A percentile compares a stretch with the other conserved stretches of the same genome.
Evolutionary conservation across 2,888 invertebrate species (phyloP).

Genomic region (Seira musarum): DNA sequence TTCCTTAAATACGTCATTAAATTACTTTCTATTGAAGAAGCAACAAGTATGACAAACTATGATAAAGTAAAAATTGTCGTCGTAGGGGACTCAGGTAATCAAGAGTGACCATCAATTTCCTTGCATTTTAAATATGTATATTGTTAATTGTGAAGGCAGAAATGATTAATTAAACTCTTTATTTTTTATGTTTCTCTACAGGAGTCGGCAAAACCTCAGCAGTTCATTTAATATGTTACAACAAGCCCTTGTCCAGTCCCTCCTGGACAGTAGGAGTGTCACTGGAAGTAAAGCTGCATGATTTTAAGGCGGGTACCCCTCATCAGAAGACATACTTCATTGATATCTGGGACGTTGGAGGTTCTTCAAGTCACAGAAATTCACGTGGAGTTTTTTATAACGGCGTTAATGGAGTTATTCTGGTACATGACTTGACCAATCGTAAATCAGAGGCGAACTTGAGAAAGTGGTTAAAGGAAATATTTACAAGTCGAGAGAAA

Average conservation of each 20-base stretch:
- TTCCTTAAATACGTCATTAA: too few relatives aligned
- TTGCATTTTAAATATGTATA: slow-evolving; percentile 28
- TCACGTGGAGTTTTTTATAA: slow-evolving; percentile 96
- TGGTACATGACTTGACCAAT: slow-evolving; percentile 98
- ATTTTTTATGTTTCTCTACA: slow-evolving; percentile 71
- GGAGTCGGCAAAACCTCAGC: slow-evolving; percentile 98
- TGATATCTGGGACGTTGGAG: slow-evolving; percentile 98
- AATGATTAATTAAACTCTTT: slow-evolving; percentile 33
- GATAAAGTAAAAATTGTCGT: slow-evolving; percentile 93
- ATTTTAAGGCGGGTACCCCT: slow-evolving; percentile 94
- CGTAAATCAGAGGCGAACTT: slow-evolving; percentile 95
- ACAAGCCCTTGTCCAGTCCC: slow-evolving; percentile 87
- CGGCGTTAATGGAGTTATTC: slow-evolving; percentile 93
- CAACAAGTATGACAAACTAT: slow-evolving; percentile 89
- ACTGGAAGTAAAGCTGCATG: slow-evolving; percentile 95
- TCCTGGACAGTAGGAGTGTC: slow-evolving; percentile 98
- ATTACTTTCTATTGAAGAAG: too few relatives aligned
- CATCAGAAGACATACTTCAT: slow-evolving; percentile 92
- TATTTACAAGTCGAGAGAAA: slow-evolving; percentile 76
- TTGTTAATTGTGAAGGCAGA: slow-evolving; percentile 26
- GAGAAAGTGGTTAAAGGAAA: slow-evolving; percentile 93
- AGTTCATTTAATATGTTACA: slow-evolving; percentile 91
- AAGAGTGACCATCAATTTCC: background rate
- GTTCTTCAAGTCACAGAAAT: slow-evolving; percentile 93
- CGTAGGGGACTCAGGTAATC: slow-evolving; percentile 90